phyloP scores from a whole-genome alignment of 2,797 vertebrate genomes.

The Naso thynnoides region DNA sequence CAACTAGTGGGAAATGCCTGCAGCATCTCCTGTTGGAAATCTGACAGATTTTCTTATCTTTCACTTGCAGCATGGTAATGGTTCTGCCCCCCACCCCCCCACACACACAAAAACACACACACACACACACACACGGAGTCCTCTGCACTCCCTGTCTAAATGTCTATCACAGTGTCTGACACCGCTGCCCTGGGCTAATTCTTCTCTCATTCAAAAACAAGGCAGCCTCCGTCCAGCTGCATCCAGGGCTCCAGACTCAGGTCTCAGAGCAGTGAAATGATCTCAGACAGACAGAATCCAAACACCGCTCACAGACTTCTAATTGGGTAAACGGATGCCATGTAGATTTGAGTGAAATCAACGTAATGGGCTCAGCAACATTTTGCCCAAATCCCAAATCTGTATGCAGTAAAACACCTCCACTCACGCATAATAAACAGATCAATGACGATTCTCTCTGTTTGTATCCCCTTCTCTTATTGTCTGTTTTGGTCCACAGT shows the following conservation, averaged over 20 bases:
- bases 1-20: constrained; percentile 29
- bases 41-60: constrained; percentile 70
- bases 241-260: constrained; percentile 22
- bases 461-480: constrained; percentile 49
- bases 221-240: constrained; percentile 40
- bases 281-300: constrained; percentile 30
- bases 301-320: constrained; percentile 26
- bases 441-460: constrained; percentile 51
- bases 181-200: constrained; percentile 49
- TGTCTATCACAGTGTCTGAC: constrained; percentile 67
- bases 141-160: constrained; percentile 51
- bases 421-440: constrained; percentile 31
- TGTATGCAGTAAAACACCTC: constrained; percentile 21
- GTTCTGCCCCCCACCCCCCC: constrained; percentile 18
- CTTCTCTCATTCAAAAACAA: constrained; percentile 68
- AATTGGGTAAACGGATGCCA: constrained; percentile 5
- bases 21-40: constrained; percentile 47
- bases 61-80: constrained; percentile 59
- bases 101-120: constrained; percentile 27
- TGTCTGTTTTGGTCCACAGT: constrained; percentile 62
- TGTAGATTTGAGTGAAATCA: constrained; percentile 4
- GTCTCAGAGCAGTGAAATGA: constrained; percentile 15
- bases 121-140: constrained; percentile 23
- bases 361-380: constrained; percentile 23
- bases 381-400: constrained; percentile 11